These are phyloP conservation scores for Synergus japonicus DNA, from an alignment of 2,888 invertebrate species.

Conservation along the genomic window DNA sequence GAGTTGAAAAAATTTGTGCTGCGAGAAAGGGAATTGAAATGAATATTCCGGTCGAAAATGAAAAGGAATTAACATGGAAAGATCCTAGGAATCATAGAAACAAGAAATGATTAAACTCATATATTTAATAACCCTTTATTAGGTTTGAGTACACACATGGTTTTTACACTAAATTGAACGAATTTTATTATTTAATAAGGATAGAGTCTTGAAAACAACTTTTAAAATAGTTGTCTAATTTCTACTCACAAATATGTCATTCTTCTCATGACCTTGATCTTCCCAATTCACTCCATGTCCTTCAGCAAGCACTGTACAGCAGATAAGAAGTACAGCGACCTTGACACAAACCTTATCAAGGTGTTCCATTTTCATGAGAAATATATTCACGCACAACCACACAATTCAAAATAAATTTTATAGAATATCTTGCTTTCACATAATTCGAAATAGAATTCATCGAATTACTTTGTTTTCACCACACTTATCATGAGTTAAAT, in stretches of 20 bases:
- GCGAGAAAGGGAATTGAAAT: no score
- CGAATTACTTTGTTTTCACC: neutral
- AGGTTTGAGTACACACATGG: no score
- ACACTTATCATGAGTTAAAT: constrained; percentile 6
- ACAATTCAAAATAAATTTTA: neutral
- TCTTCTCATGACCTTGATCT: neutral
- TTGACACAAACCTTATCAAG: constrained; percentile 18
- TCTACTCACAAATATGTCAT: constrained; percentile 17
- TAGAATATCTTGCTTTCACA: neutral
- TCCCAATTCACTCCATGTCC: constrained; percentile 4
- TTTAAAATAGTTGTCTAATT: no score
- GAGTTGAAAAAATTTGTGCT: no score
- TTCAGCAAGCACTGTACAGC: neutral
- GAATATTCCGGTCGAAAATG: no score
- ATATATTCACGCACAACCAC: neutral
- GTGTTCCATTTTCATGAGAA: neutral
- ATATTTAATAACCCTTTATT: no score
- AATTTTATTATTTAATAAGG: neutral
- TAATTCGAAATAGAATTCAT: neutral
- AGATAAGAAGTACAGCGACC: constrained; percentile 4
- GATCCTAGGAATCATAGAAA: no score
- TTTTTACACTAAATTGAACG: no score
- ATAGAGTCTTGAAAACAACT: neutral
- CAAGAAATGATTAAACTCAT: no score
- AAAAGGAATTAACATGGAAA: no score